phyloP scores from a whole-genome alignment of 2,888 invertebrate genomes.

The Xanthia togata region DNA sequence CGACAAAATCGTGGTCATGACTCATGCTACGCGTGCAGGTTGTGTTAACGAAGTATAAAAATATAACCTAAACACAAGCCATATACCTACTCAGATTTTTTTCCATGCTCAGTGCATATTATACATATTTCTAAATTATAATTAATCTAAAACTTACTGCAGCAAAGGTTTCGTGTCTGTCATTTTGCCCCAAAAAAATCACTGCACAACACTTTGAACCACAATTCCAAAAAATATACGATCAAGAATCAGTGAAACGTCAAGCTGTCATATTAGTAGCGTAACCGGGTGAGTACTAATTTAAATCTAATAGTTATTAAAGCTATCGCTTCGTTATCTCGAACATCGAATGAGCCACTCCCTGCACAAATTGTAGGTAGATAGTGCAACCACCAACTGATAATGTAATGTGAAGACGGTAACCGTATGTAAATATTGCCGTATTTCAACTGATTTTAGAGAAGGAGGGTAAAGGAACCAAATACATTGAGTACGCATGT shows the following conservation, averaged over 20 bases:
- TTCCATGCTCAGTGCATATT: not conserved
- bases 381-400: constrained; percentile 63
- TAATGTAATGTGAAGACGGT: constrained; percentile 41
- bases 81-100: too few relatives aligned
- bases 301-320: constrained; percentile 70
- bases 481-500: not conserved
- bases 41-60: not conserved
- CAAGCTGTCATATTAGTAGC: constrained; percentile 59
- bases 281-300: constrained; percentile 68
- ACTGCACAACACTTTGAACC: constrained; percentile 53
- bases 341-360: constrained; percentile 61
- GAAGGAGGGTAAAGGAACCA: not conserved
- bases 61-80: not conserved
- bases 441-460: constrained; percentile 32
- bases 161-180: constrained; percentile 79
- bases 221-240: constrained; percentile 25
- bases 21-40: not conserved
- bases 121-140: not conserved
- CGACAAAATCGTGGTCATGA: too few relatives aligned
- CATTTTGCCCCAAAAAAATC: constrained; percentile 69
- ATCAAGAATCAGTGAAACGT: constrained; percentile 23
- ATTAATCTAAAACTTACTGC: constrained; percentile 76
- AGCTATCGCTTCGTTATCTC: constrained; percentile 63
- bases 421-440: constrained; percentile 53
- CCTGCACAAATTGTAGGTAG: constrained; percentile 63